Percentiles rank a stretch among this genome's conserved stretches.
Conservation (phyloP, 2,888 invertebrate genomes). For the Xylocampa areola region DNA sequence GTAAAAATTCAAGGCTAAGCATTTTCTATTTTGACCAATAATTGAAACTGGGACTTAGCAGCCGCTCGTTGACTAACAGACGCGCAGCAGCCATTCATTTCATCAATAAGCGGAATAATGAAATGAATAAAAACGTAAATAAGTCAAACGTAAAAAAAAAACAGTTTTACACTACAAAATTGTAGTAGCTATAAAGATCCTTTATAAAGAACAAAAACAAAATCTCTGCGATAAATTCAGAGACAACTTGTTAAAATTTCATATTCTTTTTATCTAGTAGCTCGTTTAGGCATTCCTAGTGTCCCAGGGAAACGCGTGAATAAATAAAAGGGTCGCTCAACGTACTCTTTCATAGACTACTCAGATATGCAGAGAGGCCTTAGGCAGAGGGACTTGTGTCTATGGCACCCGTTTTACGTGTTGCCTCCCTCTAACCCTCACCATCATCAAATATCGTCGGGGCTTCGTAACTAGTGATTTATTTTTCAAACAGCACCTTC, state of each 20-base stretch:
- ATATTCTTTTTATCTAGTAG: slow-evolving; percentile 45
- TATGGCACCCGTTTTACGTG: slow-evolving; percentile 45
- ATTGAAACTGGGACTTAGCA: too few species aligned
- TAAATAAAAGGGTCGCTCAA: slow-evolving; percentile 71
- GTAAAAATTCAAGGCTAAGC: too few species aligned
- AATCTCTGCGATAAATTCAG: slow-evolving; percentile 25
- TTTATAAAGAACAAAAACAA: slow-evolving; percentile 4
- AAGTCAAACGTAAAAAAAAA: too few species aligned
- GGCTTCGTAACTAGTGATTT: slow-evolving; percentile 1
- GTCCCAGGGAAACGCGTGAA: slow-evolving; percentile 63
- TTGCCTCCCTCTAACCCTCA: slow-evolving; percentile 12
- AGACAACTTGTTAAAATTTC: slow-evolving; percentile 35
- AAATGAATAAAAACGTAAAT: too few species aligned
- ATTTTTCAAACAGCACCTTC: neutral
- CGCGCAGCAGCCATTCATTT: too few species aligned
- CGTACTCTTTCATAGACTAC: slow-evolving; percentile 69
- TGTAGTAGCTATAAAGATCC: too few species aligned
- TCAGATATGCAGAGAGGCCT: slow-evolving; percentile 71
- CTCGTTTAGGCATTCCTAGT: slow-evolving; percentile 43
- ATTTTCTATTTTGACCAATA: too few species aligned
- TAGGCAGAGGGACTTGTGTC: slow-evolving; percentile 53
- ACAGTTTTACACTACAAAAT: too few species aligned
- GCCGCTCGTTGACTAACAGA: too few species aligned
- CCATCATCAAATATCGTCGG: slow-evolving; percentile 24
- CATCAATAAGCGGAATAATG: too few species aligned